Conservation (phyloP, 2,797 vertebrate species). For the Anisognathus igniventris region DNA sequence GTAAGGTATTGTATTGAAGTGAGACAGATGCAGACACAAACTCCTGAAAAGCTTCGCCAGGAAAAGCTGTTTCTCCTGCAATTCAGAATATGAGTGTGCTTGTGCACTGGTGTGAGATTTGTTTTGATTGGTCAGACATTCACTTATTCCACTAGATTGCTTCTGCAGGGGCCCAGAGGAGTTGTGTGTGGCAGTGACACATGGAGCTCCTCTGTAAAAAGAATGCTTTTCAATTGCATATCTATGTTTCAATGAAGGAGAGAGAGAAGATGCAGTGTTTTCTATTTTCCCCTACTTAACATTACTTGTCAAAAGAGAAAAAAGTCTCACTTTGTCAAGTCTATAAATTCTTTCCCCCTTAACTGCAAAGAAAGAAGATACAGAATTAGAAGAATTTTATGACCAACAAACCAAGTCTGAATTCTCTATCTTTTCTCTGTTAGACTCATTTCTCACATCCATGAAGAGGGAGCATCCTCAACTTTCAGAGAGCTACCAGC, state of each 20-base stretch:
- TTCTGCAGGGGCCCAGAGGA: neutral
- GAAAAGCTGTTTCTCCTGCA: neutral
- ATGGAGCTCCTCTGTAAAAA: neutral
- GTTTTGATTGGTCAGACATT: neutral
- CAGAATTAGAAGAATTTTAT: neutral
- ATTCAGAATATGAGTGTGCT: neutral
- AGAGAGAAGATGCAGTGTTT: neutral
- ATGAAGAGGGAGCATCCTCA: neutral
- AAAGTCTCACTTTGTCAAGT: neutral
- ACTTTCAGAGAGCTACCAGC: neutral
- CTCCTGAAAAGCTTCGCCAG: neutral
- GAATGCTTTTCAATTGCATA: neutral
- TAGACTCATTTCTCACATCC: neutral
- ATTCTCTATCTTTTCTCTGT: neutral
- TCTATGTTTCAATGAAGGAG: neutral
- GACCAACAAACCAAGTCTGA: neutral
- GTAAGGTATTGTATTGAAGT: neutral
- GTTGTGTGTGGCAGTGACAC: neutral
- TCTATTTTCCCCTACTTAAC: neutral
- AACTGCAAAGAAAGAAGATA: neutral
- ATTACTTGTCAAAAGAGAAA: neutral
- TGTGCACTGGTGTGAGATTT: neutral
- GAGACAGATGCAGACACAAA: neutral
- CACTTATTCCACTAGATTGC: neutral
- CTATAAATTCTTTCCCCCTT: neutral